A percentile compares a stretch with the other conserved stretches of the same genome.
Conservation (phyloP, 2,113 vertebrate species). For the Taxidea taxus region DNA sequence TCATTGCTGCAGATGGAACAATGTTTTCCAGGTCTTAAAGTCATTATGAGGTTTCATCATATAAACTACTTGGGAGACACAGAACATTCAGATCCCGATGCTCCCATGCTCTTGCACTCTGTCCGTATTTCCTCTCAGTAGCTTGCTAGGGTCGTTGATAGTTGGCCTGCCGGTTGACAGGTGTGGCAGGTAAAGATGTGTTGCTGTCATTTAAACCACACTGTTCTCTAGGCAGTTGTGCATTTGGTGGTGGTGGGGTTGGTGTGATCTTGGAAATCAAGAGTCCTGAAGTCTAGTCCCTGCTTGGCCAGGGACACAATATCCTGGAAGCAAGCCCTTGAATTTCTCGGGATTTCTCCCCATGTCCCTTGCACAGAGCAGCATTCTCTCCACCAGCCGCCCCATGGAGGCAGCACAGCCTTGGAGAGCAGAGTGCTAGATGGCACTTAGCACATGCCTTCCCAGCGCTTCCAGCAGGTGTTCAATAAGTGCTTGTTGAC, state of each 20-base stretch:
- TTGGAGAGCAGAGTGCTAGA: neutral
- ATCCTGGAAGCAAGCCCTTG: neutral
- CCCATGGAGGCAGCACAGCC: accelerated
- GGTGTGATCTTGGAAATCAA: neutral
- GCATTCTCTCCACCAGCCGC: accelerated
- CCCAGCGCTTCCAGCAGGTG: neutral
- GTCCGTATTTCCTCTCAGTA: constrained; percentile 91
- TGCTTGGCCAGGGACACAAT: accelerated
- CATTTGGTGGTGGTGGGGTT: neutral
- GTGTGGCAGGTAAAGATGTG: constrained; percentile 84
- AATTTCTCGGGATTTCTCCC: neutral
- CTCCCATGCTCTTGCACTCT: constrained; percentile 88
- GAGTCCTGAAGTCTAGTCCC: neutral
- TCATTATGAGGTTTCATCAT: constrained; percentile 84
- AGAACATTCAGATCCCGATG: constrained; percentile 60
- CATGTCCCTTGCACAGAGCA: neutral
- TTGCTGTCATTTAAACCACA: no score
- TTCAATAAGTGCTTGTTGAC: accelerated
- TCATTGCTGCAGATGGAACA: neutral
- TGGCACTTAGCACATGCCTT: accelerated
- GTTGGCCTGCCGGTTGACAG: constrained; percentile 89
- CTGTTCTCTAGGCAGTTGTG: neutral
- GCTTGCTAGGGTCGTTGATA: constrained; percentile 89
- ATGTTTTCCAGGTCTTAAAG: constrained; percentile 86
- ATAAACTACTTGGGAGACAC: constrained; percentile 81